Base-by-base conservation (phyloP, 2,888 invertebrate genomes). In the Meteorus colon region DNA sequence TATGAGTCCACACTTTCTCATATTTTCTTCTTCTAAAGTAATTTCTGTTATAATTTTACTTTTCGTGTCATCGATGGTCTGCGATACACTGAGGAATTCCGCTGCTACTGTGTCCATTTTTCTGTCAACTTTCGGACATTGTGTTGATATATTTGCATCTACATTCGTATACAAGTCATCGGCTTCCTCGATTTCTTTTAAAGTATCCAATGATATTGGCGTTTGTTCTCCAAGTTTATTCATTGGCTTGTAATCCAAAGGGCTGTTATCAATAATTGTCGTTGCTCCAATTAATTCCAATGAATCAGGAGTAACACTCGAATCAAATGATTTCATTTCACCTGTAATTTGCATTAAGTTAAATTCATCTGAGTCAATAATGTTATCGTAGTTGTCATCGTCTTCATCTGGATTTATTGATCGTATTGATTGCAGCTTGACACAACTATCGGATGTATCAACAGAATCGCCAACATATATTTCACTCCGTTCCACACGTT, bases 401-500 rank as follows among this genome's bases (percentile, higher is more conserved):
- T 84, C 81, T 48, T 79, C 81, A 16, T 89, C 89, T 0, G 88
- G 89, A 77, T 89, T 88, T 0, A 89, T 79, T 2, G 82, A 82
- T 60, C 82, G 86, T 6, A 89, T 84, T 0, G 89, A 89, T 60
- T 86, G 89, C 3, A 89, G 77, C 73, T 88, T 82, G n/a, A 89
- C 85, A 10, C 81, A 82, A 76, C 81, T 84, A 0, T 87, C 88
- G 1, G 84, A 82, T 29, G 80, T 83, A 37, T 87, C 88, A n/a
- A 86, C 87, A 16, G 85, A 85, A 19, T 88, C 86, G 0, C 88
- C 88, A 3, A 89, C 80, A 68, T 90, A 89, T 48, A 88, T 84
- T 48, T 90, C 90, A 45, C 88, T 86, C 1, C 80, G 82, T 73
- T 80, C 79, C 72, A 81, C 73, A 74, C 72, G 51, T 76, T 24